A percentile compares a stretch with the other conserved stretches of the same genome.
These are phyloP conservation scores for Acanthosepion esculentum DNA, from an alignment of 2,888 invertebrate genomes.

Conservation along the genomic window DNA sequence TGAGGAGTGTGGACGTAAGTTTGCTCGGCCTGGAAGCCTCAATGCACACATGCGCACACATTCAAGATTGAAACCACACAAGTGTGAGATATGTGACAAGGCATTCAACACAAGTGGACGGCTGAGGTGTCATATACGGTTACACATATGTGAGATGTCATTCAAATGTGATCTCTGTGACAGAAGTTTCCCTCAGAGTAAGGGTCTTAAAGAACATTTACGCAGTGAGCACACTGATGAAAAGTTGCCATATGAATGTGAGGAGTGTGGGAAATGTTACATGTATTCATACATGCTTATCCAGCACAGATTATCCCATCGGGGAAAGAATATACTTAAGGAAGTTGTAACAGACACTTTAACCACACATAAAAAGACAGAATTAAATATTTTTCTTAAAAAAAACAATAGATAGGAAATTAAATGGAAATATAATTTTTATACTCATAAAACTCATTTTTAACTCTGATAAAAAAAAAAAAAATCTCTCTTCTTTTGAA, in stretches of 20 bases:
- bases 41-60: background rate
- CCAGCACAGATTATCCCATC: constrained; percentile 24
- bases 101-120: background rate
- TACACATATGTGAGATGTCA: background rate
- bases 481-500: too few species aligned
- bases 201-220: background rate
- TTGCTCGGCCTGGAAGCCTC: constrained; percentile 2
- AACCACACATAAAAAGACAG: background rate
- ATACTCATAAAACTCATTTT: too few species aligned
- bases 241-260: background rate
- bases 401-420: background rate
- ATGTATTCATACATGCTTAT: constrained; percentile 39
- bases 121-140: background rate
- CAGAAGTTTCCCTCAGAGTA: background rate
- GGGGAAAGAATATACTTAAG: background rate
- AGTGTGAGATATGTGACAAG: background rate
- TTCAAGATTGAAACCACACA: background rate
- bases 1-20: background rate
- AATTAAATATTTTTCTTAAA: background rate
- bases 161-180: constrained; percentile 24
- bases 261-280: background rate
- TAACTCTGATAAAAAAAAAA: too few species aligned
- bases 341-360: constrained; percentile 18
- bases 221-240: background rate
- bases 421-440: background rate